Percentiles rank a stretch among this genome's conserved stretches.
Evolutionary conservation across 2,113 vertebrate genomes (phyloP).

Genomic region (Tricholaema leucomelas): DNA sequence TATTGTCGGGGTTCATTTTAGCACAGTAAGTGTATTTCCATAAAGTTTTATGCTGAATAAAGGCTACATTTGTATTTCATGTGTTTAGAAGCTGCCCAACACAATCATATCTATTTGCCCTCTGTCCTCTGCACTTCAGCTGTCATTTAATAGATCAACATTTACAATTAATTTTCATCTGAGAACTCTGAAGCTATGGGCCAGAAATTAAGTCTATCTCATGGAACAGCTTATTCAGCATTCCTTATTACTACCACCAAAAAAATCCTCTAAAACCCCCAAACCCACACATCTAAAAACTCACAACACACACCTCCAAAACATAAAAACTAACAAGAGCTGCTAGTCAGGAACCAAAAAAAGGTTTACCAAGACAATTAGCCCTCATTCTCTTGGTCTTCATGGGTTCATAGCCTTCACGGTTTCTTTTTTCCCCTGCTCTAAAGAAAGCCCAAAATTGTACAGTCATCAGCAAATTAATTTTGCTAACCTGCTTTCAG

Average conservation of each 20-base stretch:
- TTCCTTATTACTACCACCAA: not conserved
- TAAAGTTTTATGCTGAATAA: slow-evolving; percentile 6
- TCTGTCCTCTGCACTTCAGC: not conserved
- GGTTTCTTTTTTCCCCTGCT: no score
- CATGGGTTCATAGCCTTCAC: no score
- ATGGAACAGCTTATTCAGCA: not conserved
- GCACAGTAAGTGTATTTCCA: not conserved
- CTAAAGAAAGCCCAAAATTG: not conserved
- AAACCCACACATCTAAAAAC: no score
- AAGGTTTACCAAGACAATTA: not conserved
- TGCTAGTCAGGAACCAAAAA: not conserved
- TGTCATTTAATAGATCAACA: slow-evolving; percentile 47
- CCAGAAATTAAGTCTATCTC: not conserved
- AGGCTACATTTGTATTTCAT: not conserved
- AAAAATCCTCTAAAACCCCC: not conserved
- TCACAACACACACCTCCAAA: not conserved
- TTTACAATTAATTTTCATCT: slow-evolving; percentile 39
- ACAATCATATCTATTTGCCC: not conserved
- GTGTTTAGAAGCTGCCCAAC: not conserved
- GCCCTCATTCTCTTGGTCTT: not conserved
- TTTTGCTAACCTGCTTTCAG: slow-evolving; percentile 48
- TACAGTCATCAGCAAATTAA: slow-evolving; percentile 34
- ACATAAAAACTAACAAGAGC: not conserved
- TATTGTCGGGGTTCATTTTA: slow-evolving; percentile 27
- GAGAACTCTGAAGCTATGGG: not conserved